Evolutionary conservation across 2,113 vertebrate species (phyloP).

Genomic region (Rhodinocichla rosea): DNA sequence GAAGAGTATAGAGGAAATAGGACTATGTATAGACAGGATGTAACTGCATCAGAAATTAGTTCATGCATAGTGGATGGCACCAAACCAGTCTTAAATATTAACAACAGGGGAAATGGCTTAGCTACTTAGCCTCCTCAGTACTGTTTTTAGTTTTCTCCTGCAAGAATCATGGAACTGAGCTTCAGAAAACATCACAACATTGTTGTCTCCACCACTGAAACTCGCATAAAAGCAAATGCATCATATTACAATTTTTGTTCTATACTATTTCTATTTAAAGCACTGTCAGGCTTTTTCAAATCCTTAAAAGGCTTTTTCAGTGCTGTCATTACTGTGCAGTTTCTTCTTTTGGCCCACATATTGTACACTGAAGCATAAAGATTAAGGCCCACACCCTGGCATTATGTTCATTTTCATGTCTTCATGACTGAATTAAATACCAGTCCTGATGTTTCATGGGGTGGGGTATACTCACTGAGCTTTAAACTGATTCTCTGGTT

Average conservation of each 20-base stretch:
- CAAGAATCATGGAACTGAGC: background rate
- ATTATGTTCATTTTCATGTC: background rate
- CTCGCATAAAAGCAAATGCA: background rate
- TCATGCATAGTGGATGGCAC: background rate
- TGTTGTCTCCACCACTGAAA: background rate
- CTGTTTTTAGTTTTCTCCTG: background rate
- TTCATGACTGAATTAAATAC: conserved; percentile 1
- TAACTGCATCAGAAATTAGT: background rate
- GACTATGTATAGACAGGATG: background rate
- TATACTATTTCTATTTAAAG: conserved; percentile 19
- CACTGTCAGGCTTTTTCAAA: background rate
- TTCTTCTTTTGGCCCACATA: conserved; percentile 22
- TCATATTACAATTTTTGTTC: background rate
- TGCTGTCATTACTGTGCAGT: conserved; percentile 19
- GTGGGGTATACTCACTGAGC: background rate
- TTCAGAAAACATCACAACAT: background rate
- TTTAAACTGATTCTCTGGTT: background rate
- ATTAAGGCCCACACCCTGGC: background rate
- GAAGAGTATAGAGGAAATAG: background rate
- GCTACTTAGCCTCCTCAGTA: background rate
- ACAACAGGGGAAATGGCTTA: background rate
- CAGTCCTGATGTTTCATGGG: background rate
- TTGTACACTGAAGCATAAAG: background rate
- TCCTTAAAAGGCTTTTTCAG: conserved; percentile 18
- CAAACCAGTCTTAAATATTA: conserved; percentile 10